A percentile compares a stretch with the other conserved stretches of the same genome.
Conservation (phyloP, 1,140 invertebrate species). For the Riptortus pedestris region DNA sequence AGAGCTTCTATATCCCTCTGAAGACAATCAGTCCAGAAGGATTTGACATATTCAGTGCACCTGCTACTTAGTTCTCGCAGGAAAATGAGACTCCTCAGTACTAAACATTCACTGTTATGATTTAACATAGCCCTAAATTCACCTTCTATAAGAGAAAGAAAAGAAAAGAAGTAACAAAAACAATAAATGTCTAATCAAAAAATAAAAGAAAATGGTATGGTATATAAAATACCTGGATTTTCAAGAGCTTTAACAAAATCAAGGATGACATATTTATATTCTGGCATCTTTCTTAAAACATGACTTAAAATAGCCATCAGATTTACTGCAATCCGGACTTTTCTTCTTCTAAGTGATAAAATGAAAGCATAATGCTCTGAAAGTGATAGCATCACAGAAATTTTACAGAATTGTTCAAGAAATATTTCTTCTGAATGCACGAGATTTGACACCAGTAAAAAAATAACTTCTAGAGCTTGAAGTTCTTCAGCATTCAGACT, state of each 20-base stretch:
- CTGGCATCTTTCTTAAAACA: slow-evolving; percentile 58
- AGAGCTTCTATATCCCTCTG: slow-evolving; percentile 16
- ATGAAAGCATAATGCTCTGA: slow-evolving; percentile 37
- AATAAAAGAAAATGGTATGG: too few species aligned
- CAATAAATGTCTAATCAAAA: too few species aligned
- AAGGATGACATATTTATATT: slow-evolving; percentile 62
- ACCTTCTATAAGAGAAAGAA: slow-evolving; percentile 15
- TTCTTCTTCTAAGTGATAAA: slow-evolving; percentile 46
- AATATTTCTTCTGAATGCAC: slow-evolving; percentile 57
- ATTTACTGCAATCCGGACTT: slow-evolving; percentile 49
- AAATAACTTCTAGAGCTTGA: slow-evolving; percentile 48
- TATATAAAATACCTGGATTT: slow-evolving; percentile 16
- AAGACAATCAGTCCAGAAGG: slow-evolving; percentile 5
- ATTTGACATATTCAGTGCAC: background rate
- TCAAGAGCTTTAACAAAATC: slow-evolving; percentile 43
- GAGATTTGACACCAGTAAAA: slow-evolving; percentile 58
- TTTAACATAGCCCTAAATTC: slow-evolving; percentile 17
- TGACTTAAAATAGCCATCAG: slow-evolving; percentile 60
- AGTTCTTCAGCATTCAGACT: slow-evolving; percentile 48
- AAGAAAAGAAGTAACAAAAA: too few species aligned
- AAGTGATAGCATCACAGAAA: slow-evolving; percentile 48
- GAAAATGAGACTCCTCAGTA: background rate
- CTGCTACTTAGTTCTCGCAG: slow-evolving; percentile 4
- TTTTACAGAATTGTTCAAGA: slow-evolving; percentile 65
- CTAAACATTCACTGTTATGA: slow-evolving; percentile 13